These are phyloP conservation scores for Hypselothyrea guttata DNA, from an alignment of 2,888 invertebrate species.

Conservation along the genomic window DNA sequence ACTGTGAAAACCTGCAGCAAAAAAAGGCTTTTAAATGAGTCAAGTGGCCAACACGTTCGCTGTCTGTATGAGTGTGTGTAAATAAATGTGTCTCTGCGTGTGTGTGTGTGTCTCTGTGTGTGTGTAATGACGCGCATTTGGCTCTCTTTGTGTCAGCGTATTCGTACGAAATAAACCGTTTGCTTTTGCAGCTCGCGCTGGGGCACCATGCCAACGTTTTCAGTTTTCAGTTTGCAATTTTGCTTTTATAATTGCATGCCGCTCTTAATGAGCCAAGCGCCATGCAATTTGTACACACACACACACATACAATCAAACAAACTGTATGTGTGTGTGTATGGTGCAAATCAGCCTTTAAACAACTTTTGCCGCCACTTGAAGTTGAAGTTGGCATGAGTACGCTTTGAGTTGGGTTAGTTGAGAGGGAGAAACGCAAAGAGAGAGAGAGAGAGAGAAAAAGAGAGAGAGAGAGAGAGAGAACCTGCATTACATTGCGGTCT, in stretches of 20 bases:
- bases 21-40: conserved; percentile 68
- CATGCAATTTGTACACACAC: conserved; percentile 62
- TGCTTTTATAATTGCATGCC: conserved; percentile 74
- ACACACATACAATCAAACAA: conserved; percentile 18
- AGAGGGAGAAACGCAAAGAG: too few species aligned
- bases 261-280: conserved; percentile 70
- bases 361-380: conserved; percentile 69
- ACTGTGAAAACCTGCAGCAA: conserved; percentile 12
- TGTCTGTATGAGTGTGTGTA: conserved; percentile 2
- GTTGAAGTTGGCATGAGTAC: conserved; percentile 47
- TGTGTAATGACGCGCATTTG: conserved; percentile 72
- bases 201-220: conserved; percentile 45
- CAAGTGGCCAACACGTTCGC: conserved; percentile 72
- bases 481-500: too few species aligned
- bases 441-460: too few species aligned
- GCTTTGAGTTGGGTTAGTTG: conserved; percentile 56
- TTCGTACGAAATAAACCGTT: conserved; percentile 75
- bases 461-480: too few species aligned
- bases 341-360: conserved; percentile 59
- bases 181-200: conserved; percentile 61
- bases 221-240: conserved; percentile 53
- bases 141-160: conserved; percentile 57
- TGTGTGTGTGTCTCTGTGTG: conserved; percentile 23
- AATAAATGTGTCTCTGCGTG: conserved; percentile 2
- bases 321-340: conserved; percentile 10